A percentile compares a stretch with the other conserved stretches of the same genome.
Evolutionary conservation across 37 sponge, comb jelly and placozoan genomes (phyloP).

Genomic region (Cliona cf. orientalis): DNA sequence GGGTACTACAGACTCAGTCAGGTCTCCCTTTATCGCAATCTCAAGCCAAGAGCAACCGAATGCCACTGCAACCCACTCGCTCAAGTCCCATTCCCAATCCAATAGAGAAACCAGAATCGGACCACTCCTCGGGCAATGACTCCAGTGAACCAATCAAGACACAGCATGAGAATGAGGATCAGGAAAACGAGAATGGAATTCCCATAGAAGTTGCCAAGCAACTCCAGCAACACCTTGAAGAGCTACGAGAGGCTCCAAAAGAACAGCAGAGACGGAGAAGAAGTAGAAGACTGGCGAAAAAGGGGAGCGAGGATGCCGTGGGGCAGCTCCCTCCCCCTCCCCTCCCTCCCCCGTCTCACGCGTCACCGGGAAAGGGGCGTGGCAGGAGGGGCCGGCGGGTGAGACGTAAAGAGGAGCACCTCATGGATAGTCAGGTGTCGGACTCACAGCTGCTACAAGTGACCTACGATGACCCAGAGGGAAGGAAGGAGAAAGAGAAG

Average conservation of each 20-base stretch:
- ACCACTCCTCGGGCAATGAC: no score
- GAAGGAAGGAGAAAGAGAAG: conserved; percentile 63
- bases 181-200: not conserved
- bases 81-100: no score
- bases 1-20: conserved; percentile 1
- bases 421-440: conserved; percentile 42
- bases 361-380: conserved; percentile 2
- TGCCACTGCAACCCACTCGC: not conserved
- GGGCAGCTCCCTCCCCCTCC: conserved; percentile 2
- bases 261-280: conserved; percentile 34
- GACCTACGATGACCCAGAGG: conserved; percentile 79
- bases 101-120: not conserved
- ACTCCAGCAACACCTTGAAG: conserved; percentile 58
- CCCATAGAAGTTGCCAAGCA: conserved; percentile 26
- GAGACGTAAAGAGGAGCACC: conserved; percentile 2
- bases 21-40: not conserved
- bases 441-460: conserved; percentile 69
- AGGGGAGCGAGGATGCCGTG: not conserved
- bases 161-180: not conserved
- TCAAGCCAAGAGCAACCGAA: not conserved
- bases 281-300: conserved; percentile 16
- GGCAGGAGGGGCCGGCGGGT: conserved; percentile 6
- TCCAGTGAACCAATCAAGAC: not conserved
- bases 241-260: conserved; percentile 44
- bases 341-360: not conserved